phyloP scores from a whole-genome alignment of 2,888 invertebrate species.

The Pharmacophagus antenor region DNA sequence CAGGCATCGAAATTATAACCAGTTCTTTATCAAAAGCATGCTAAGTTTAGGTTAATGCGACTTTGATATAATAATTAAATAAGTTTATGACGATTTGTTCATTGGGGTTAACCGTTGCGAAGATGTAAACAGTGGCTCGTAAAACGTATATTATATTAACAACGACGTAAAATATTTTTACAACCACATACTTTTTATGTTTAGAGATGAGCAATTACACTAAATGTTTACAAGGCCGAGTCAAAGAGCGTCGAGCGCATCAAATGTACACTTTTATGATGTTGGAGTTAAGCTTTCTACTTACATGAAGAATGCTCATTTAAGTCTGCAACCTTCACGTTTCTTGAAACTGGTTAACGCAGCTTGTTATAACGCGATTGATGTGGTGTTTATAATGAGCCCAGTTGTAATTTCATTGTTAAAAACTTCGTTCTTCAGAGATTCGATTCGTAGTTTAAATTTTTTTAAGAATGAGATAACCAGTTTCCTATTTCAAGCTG shows the following conservation, averaged over 20 bases:
- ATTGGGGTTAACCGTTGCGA: not conserved
- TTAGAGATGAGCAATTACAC: slow-evolving; percentile 28
- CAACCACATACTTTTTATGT: slow-evolving; percentile 30
- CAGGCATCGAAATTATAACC: slow-evolving; percentile 6
- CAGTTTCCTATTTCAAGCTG: too few species aligned
- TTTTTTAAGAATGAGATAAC: too few species aligned
- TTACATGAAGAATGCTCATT: not conserved
- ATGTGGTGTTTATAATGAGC: not conserved
- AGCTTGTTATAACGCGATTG: not conserved
- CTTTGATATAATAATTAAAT: slow-evolving; percentile 15
- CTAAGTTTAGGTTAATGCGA: slow-evolving; percentile 8
- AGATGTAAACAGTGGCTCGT: slow-evolving; percentile 32
- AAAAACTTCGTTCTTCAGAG: too few species aligned
- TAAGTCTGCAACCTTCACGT: not conserved
- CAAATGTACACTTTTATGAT: slow-evolving; percentile 10
- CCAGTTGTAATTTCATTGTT: too few species aligned
- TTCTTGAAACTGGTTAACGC: not conserved
- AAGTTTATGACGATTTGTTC: slow-evolving; percentile 7
- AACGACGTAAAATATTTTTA: slow-evolving; percentile 31
- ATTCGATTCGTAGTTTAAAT: too few species aligned
- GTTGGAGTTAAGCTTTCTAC: not conserved
- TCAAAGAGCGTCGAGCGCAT: slow-evolving; percentile 3
- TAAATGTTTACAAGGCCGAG: slow-evolving; percentile 24
- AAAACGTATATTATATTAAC: slow-evolving; percentile 31
- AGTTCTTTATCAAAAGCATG: not conserved